Percentiles rank a stretch among this genome's conserved stretches.
phyloP scores from a whole-genome alignment of 2,797 vertebrate species.

The Amblyraja radiata region DNA sequence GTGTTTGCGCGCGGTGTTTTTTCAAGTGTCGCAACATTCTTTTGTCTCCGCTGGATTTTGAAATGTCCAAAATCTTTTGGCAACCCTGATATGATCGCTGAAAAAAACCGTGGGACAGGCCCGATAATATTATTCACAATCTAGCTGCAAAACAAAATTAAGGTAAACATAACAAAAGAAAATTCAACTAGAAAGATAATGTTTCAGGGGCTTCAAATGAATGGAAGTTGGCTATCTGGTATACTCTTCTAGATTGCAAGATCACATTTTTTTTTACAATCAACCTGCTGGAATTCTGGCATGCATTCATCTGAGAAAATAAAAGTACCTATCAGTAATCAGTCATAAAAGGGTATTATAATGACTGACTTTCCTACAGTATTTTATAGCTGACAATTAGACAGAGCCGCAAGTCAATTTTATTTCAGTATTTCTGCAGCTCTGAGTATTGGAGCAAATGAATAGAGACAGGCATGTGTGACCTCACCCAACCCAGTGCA shows the following conservation, averaged over 20 bases:
- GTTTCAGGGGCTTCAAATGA: neutral
- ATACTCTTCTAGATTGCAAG: neutral
- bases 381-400: neutral
- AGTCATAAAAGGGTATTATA: neutral
- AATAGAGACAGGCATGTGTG: neutral
- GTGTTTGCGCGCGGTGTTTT: too few species aligned
- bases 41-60: too few species aligned
- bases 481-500: neutral
- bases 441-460: neutral
- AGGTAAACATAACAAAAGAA: neutral
- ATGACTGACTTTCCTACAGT: neutral
- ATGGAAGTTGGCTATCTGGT: neutral
- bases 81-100: too few species aligned
- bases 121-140: neutral
- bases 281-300: neutral
- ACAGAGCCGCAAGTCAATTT: neutral
- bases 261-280: neutral
- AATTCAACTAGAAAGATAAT: neutral
- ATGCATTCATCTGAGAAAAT: neutral
- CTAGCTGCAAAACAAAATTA: neutral
- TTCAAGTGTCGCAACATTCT: too few species aligned
- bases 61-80: too few species aligned
- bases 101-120: too few species aligned
- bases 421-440: neutral
- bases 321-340: neutral